Base-by-base conservation (phyloP, 2,888 invertebrate species). In the Molorchus minor region DNA sequence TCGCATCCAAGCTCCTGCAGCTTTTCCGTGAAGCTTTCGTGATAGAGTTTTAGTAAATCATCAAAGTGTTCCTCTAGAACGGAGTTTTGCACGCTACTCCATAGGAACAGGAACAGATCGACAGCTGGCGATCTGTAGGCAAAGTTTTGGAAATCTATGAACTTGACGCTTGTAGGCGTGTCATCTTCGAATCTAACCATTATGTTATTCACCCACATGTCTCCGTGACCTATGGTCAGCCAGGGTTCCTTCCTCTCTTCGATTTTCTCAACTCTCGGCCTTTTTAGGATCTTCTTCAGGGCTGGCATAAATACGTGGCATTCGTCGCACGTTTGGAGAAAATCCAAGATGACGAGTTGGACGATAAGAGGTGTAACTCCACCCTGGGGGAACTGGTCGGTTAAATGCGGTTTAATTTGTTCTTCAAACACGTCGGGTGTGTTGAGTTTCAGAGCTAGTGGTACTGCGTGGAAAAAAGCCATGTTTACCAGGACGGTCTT, bases 201-300 rank as follows among this genome's bases (percentile, higher is more conserved):
- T 3, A 85, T 77, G 64, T 87, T 87, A 69, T 86, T 86, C n/a
- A 83, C 82, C 87, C 86, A 87, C 44, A 84, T 78, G 71, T 87
- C 87, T 1, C 78, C 77, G 60, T 87, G 87, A 1, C 80, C 76
- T 12, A 86, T 77, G 0, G 84, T 82, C 0, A 80, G 80, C 75
- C 82, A 87, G 0, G 82, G 81, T 40, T 82, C 83, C 7, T 49
- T 59, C 5, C 21, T 33, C n/a, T 40, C 40, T 25, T 25, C 25
- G 4, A 25, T 25, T 25, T 25, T 25, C 8, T 25, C 25, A 8
- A 25, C 25, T 8, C 25, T 25, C 3, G 25, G 25, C 25, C 25
- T 3, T 25, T 25, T 7, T n/a, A 40, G 3, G n/a, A 40, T 40
- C n/a, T 40, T 7, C 7, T 19, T 33, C 7, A 47, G 15, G 1